Evolutionary conservation across 1,140 invertebrate species (phyloP).

Genomic region (Chironomus tepperi): DNA sequence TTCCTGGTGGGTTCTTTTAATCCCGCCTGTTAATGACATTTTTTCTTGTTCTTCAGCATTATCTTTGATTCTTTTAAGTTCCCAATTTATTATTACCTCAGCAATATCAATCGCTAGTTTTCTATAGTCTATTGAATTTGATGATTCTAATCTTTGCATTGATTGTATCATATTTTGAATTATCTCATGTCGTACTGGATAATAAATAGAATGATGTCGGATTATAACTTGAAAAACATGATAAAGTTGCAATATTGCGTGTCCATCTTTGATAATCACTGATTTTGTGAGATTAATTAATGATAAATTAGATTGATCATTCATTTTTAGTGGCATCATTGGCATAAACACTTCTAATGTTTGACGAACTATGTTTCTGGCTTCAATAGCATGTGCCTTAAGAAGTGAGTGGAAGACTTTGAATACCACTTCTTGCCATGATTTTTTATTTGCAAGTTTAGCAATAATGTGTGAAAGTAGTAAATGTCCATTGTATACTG

Average conservation of each 20-base stretch:
- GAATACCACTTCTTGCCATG: constrained; percentile 72
- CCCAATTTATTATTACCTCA: constrained; percentile 97
- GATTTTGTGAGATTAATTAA: constrained; percentile 98
- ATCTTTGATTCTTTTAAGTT: constrained; percentile 56
- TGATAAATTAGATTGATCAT: constrained; percentile 95
- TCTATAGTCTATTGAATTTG: constrained; percentile 82
- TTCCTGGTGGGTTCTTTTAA: constrained; percentile 26
- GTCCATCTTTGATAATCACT: constrained; percentile 95
- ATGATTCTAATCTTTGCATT: constrained; percentile 86
- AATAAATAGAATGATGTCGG: constrained; percentile 92
- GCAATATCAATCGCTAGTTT: constrained; percentile 92
- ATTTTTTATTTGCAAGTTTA: constrained; percentile 93
- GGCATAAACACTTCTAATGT: constrained; percentile 95
- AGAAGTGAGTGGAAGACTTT: constrained; percentile 95
- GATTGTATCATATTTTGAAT: constrained; percentile 92
- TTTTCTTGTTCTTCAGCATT: constrained; percentile 29
- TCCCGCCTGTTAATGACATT: background rate
- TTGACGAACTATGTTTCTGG: constrained; percentile 82
- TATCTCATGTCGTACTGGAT: constrained; percentile 88
- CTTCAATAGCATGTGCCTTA: constrained; percentile 92
- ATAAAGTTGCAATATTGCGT: constrained; percentile 88
- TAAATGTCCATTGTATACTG: constrained; percentile 95
- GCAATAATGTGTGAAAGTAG: constrained; percentile 95
- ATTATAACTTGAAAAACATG: constrained; percentile 94
- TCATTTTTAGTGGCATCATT: constrained; percentile 90